A percentile compares a stretch with the other conserved stretches of the same genome.
These are phyloP conservation scores for Drosophila mulleri DNA, from an alignment of 2,888 invertebrate species.

Conservation along the genomic window DNA sequence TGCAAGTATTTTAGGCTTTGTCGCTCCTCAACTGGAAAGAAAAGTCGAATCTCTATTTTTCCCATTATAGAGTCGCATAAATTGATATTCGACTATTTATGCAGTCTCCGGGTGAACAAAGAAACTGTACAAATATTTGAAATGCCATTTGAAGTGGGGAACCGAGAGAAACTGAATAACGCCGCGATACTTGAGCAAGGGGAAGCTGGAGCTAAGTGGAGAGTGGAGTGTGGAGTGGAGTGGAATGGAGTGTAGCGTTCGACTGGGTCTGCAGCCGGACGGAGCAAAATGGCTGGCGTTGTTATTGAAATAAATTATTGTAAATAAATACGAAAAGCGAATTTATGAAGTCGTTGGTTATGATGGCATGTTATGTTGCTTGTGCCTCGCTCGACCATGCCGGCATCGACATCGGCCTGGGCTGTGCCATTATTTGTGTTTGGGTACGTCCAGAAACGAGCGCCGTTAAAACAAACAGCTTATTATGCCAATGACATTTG, in stretches of 20 bases:
- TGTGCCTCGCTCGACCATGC: slow-evolving; percentile 7
- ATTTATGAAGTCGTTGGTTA: slow-evolving; percentile 77
- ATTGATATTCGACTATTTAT: slow-evolving; percentile 72
- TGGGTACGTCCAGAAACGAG: slow-evolving; percentile 53
- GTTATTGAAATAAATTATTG: slow-evolving; percentile 81
- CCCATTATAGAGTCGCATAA: slow-evolving; percentile 62
- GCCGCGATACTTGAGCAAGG: slow-evolving; percentile 3
- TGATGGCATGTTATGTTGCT: slow-evolving; percentile 55
- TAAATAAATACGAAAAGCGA: slow-evolving; percentile 81
- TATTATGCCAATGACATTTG: slow-evolving; percentile 79
- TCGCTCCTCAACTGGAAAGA: slow-evolving; percentile 35
- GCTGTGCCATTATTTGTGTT: slow-evolving; percentile 77
- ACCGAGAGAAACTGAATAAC: slow-evolving; percentile 7
- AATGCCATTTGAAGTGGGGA: slow-evolving; percentile 50
- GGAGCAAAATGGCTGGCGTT: slow-evolving; percentile 61
- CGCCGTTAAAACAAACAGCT: slow-evolving; percentile 81
- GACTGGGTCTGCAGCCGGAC: slow-evolving; percentile 1
- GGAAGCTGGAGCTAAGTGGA: slow-evolving; percentile 6
- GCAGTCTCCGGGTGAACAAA: slow-evolving; percentile 37
- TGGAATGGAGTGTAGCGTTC: background rate
- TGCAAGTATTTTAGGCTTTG: slow-evolving; percentile 55
- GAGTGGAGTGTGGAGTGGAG: background rate
- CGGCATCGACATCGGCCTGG: background rate
- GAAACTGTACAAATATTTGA: slow-evolving; percentile 56
- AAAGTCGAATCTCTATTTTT: slow-evolving; percentile 32